Evolutionary conservation across 2,113 vertebrate species (phyloP).

Genomic region (Perccottus glenii): DNA sequence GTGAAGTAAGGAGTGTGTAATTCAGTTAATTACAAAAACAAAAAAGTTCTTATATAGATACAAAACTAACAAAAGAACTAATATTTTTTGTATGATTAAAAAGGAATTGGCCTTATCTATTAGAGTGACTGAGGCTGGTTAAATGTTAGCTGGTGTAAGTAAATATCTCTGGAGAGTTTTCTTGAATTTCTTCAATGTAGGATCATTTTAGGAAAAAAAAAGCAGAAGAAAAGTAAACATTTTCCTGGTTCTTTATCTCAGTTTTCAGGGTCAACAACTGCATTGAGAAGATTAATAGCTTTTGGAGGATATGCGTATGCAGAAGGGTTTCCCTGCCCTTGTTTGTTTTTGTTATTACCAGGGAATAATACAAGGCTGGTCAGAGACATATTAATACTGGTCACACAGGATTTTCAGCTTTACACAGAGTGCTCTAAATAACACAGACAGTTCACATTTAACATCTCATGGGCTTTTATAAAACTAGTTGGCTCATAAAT

Average conservation of each 20-base stretch:
- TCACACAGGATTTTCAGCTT: conserved; percentile 37
- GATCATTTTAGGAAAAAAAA: conserved; percentile 62
- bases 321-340: conserved; percentile 70
- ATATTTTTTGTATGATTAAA: not conserved
- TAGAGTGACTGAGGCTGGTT: not conserved
- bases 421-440: conserved; percentile 20
- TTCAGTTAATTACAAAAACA: no score
- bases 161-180: conserved; percentile 17
- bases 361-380: conserved; percentile 61
- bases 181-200: conserved; percentile 39
- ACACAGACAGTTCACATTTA: not conserved
- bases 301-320: conserved; percentile 74
- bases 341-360: conserved; percentile 80
- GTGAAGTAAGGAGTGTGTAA: no score
- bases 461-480: not conserved
- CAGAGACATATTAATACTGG: conserved; percentile 61
- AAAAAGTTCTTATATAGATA: not conserved
- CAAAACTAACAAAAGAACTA: not conserved
- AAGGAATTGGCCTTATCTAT: not conserved
- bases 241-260: conserved; percentile 79
- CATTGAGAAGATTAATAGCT: conserved; percentile 77
- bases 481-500: not conserved
- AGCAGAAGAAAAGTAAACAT: conserved; percentile 77
- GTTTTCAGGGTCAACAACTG: conserved; percentile 79
- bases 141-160: conserved; percentile 20